Percentiles rank a stretch among this genome's conserved stretches.
Conservation (phyloP, 2,797 vertebrate genomes). For the Lophotriccus pileatus region DNA sequence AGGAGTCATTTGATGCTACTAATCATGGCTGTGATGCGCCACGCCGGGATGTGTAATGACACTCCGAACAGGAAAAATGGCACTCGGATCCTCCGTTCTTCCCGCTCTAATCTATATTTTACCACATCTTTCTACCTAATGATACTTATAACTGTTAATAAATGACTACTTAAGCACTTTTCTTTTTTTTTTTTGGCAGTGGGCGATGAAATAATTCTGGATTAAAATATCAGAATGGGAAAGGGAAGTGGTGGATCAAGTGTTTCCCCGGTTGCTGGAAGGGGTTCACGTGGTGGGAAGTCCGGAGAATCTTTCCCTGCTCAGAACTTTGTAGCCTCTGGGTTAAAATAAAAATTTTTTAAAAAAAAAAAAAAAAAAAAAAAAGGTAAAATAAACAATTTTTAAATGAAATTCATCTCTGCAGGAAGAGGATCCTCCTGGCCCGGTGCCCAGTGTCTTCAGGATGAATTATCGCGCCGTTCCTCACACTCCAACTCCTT, state of each 20-base stretch:
- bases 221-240: background rate
- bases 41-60: slow-evolving; percentile 66
- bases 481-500: slow-evolving; percentile 27
- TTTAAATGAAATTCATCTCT: background rate
- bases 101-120: slow-evolving; percentile 64
- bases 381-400: background rate
- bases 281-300: background rate
- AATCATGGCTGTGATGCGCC: slow-evolving; percentile 71
- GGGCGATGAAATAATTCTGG: background rate
- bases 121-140: slow-evolving; percentile 53
- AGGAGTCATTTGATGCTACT: slow-evolving; percentile 78
- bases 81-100: slow-evolving; percentile 10
- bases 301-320: rapidly evolving
- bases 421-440: slow-evolving; percentile 37
- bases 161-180: slow-evolving; percentile 35
- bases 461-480: background rate
- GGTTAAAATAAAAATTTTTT: background rate
- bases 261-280: rapidly evolving
- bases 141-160: slow-evolving; percentile 61
- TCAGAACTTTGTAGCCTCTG: background rate
- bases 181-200: background rate
- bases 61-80: slow-evolving; percentile 68
- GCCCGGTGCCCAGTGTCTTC: background rate
- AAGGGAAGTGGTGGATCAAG: background rate
- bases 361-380: background rate